phyloP scores from a whole-genome alignment of 2,888 invertebrate species.

The Leptinotarsa juncta region DNA sequence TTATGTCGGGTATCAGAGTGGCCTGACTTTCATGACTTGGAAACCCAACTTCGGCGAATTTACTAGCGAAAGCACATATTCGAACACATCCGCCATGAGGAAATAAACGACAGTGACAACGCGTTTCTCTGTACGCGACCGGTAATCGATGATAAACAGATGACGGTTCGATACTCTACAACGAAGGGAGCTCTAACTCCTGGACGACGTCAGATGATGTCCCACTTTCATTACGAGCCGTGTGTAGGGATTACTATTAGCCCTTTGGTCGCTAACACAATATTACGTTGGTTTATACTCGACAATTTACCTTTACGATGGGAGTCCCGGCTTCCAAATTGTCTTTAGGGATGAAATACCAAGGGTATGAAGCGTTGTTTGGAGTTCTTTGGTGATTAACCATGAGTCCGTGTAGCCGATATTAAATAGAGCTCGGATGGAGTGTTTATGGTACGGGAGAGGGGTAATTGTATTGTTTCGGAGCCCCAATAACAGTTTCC shows the following conservation, averaged over 20 bases:
- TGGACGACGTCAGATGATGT: conserved; percentile 21
- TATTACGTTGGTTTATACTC: conserved; percentile 17
- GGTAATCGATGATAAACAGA: conserved; percentile 66
- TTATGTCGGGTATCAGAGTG: too few relatives aligned
- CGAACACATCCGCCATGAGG: conserved; percentile 41
- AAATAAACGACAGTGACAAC: conserved; percentile 58
- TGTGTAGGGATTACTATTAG: conserved; percentile 18
- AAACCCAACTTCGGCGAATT: too few relatives aligned
- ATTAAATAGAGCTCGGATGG: conserved; percentile 10
- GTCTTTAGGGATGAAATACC: conserved; percentile 16
- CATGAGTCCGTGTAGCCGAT: conserved; percentile 7
- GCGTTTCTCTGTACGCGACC: conserved; percentile 59
- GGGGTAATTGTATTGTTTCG: conserved; percentile 15
- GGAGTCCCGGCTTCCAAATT: conserved; percentile 10
- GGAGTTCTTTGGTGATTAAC: conserved; percentile 16
- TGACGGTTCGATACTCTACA: conserved; percentile 57
- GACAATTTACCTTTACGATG: conserved; percentile 17
- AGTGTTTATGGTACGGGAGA: background rate
- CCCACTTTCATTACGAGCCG: conserved; percentile 23
- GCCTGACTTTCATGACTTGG: too few relatives aligned
- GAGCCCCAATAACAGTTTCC: background rate
- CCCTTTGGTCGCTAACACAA: conserved; percentile 20
- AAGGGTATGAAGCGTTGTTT: conserved; percentile 12
- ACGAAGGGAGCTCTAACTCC: conserved; percentile 19
- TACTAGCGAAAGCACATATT: background rate